Conservation (phyloP, 2,888 invertebrate species). For the Machimus atricapillus region DNA sequence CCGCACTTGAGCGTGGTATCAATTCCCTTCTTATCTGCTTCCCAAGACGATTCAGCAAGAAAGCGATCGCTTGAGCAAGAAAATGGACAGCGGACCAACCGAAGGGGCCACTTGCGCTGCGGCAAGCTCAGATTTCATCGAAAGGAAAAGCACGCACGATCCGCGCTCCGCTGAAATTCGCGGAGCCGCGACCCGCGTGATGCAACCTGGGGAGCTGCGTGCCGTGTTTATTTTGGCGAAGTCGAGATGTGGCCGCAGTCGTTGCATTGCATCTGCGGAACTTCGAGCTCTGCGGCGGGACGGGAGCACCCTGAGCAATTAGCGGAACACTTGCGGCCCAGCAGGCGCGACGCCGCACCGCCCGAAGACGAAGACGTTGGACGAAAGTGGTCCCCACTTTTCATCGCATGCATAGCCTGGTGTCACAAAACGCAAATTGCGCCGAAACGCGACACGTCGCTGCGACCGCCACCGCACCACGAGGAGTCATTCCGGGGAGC, state of each 20-base stretch:
- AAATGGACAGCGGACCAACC: neutral
- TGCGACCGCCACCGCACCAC: neutral
- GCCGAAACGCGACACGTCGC: neutral
- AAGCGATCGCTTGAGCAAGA: neutral
- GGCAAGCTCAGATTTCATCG: neutral
- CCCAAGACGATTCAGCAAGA: neutral
- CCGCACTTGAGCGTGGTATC: neutral
- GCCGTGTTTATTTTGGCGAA: slow-evolving; percentile 5
- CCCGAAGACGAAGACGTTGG: too few species aligned
- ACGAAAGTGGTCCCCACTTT: neutral
- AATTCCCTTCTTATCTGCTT: neutral
- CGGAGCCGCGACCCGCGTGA: neutral
- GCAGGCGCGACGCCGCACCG: neutral
- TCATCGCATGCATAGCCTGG: neutral
- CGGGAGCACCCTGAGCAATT: neutral
- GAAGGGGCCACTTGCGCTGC: neutral
- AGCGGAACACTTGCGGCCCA: neutral
- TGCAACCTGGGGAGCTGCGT: neutral
- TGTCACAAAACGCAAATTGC: neutral
- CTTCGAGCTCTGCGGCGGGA: neutral
- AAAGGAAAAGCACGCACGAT: slow-evolving; percentile 29
- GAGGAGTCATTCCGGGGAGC: neutral
- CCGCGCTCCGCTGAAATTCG: neutral
- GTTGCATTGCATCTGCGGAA: neutral
- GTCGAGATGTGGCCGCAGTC: neutral